Percentiles rank a stretch among this genome's conserved stretches.
These are phyloP conservation scores for Leptinotarsa peninsularis DNA, from an alignment of 2,888 invertebrate species.

Conservation along the genomic window DNA sequence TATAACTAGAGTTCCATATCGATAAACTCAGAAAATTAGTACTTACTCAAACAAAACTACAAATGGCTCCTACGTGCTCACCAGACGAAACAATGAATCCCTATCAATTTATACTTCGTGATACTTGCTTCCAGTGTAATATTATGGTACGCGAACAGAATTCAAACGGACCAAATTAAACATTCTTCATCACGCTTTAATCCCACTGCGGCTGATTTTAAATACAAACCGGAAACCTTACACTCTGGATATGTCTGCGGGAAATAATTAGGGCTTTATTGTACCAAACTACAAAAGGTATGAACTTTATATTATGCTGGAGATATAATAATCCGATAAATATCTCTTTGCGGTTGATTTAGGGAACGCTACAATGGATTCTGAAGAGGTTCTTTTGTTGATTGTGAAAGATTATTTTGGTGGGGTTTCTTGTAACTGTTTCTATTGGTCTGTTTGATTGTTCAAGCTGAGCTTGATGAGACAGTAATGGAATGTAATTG, in stretches of 20 bases:
- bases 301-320: conserved; percentile 25
- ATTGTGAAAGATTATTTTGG: background rate
- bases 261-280: conserved; percentile 36
- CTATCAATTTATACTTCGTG: background rate
- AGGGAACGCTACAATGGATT: background rate
- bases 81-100: background rate
- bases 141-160: conserved; percentile 15
- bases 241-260: conserved; percentile 32
- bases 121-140: conserved; percentile 2
- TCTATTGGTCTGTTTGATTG: background rate
- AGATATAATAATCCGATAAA: conserved; percentile 14
- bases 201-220: conserved; percentile 35
- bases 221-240: conserved; percentile 36
- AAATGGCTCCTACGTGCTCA: background rate
- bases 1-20: background rate
- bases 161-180: conserved; percentile 29
- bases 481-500: no score
- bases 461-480: background rate
- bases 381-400: background rate
- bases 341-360: conserved; percentile 8
- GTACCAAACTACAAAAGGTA: conserved; percentile 36
- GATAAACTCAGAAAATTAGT: background rate
- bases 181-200: conserved; percentile 23
- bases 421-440: background rate
- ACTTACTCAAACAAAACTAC: background rate